These are phyloP conservation scores for Mnemiopsis leidyi DNA, from an alignment of 37 sponge, comb jelly and placozoan species.

Conservation along the genomic window DNA sequence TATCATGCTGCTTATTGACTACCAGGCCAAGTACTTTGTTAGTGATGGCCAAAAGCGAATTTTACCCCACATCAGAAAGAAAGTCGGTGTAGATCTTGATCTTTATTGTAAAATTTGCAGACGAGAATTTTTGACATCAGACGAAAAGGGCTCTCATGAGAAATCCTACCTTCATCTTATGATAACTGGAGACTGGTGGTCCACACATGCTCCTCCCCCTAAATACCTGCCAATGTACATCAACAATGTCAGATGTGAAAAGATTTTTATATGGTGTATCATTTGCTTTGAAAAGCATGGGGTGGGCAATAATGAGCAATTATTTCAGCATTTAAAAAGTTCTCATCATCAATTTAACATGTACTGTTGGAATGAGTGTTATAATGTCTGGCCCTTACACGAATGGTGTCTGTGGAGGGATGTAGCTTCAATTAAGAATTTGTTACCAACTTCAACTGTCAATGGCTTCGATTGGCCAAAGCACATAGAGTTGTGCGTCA, in stretches of 20 bases:
- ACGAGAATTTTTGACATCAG: not conserved
- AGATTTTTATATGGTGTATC: slow-evolving; percentile 14
- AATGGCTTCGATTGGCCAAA: slow-evolving; percentile 57
- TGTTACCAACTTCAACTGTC: not conserved
- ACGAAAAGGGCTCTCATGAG: not conserved
- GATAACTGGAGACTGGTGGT: slow-evolving; percentile 37
- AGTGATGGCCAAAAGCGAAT: not conserved
- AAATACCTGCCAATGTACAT: not conserved
- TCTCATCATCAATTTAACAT: slow-evolving; percentile 36
- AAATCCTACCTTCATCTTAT: not conserved
- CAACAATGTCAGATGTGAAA: not conserved
- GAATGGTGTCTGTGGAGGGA: slow-evolving; percentile 36
- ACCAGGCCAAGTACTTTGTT: not conserved
- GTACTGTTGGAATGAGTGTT: slow-evolving; percentile 27
- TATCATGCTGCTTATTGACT: not conserved
- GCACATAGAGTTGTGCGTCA: not conserved
- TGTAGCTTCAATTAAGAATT: not conserved
- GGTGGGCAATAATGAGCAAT: not conserved
- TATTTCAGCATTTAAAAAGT: not conserved
- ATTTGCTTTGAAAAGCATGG: slow-evolving; percentile 37
- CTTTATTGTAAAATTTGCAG: not conserved
- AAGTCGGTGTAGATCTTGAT: not conserved
- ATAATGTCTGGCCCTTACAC: not conserved
- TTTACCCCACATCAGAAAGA: not conserved
- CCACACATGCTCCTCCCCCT: not conserved